Evolutionary conservation across 2,113 vertebrate species (phyloP).

Genomic region (Macquaria australasica): DNA sequence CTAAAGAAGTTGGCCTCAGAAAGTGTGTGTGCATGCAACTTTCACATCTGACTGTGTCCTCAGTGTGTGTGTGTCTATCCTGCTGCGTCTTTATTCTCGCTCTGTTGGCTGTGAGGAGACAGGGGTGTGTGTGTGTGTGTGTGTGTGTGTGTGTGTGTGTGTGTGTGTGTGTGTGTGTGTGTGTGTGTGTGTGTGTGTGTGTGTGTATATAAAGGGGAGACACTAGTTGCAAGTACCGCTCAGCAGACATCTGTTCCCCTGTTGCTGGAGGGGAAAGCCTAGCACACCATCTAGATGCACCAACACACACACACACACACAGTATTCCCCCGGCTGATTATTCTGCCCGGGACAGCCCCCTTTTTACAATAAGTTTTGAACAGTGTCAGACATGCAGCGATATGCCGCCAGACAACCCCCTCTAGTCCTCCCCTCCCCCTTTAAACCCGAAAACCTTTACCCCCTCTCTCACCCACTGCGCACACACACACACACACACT

Average conservation of each 20-base stretch:
- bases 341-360: background rate
- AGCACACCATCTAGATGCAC: conserved; percentile 67
- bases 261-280: conserved; percentile 87
- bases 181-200: conserved; percentile 85
- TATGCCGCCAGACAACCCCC: conserved; percentile 30
- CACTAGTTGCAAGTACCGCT: conserved; percentile 74
- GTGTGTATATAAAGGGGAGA: conserved; percentile 77
- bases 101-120: conserved; percentile 37
- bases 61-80: conserved; percentile 16
- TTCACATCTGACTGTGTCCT: background rate
- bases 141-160: background rate
- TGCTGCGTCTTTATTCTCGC: conserved; percentile 46
- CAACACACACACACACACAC: conserved; percentile 64
- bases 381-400: conserved; percentile 18
- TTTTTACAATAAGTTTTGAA: conserved; percentile 46
- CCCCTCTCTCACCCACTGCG: background rate
- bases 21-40: background rate
- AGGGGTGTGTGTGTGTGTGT: background rate
- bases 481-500: conserved; percentile 20
- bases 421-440: background rate
- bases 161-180: conserved; percentile 85
- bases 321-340: conserved; percentile 24
- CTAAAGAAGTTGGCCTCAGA: background rate
- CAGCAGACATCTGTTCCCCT: conserved; percentile 96
- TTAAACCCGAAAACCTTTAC: background rate